Base-by-base conservation (phyloP, 2,888 invertebrate species). In the Caenorhabditis sulstoni region DNA sequence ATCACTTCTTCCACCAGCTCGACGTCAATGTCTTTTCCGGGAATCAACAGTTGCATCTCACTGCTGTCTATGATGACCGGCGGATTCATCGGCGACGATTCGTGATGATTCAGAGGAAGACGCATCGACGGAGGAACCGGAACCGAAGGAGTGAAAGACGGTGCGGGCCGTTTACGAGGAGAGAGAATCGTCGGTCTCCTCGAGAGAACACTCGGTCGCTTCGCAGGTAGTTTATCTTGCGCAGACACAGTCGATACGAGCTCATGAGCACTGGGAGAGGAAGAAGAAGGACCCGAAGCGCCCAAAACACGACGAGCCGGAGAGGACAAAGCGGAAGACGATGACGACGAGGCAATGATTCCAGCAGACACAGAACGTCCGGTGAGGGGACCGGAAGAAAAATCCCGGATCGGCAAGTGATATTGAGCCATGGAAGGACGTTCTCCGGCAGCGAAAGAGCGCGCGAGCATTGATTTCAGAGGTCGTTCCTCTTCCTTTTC, bases 171-270 rank as follows among this genome's bases (percentile, higher is more conserved):
- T 49, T 71, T 71, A 16, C 71, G 14, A 22, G 71, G 71, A 1
- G 71, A 71, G 7, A 71, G 57, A n/a, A 71, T 71, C 16, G 64
- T 16, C n/a, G 71, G 71, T 18, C 71, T 37, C n/a, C 71, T 44
- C 3, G 49, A 52, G 29, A 71, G 71, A n/a, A 71, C 39, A 18
- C 47, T 11, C 29, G 62, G 61, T 47, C 61, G 14, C n/a, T 68
- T 68, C 1, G 58, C 35, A 16, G 37, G 47, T 20, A 16, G 53
- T 18, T 71, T 61, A 1, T 70, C 62, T 14, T 71, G 61, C 7
- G 45, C 20, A 8, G 47, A 47, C 0, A 45, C 70, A 20, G 61
- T 53, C 52, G 52, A n/a, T 4, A 71, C 14, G 3, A 11, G 4
- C 41, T 29, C 29, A 7, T 29, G 29, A 5, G 29, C 3, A 7